A percentile compares a stretch with the other conserved stretches of the same genome.
Evolutionary conservation across 64 coral and sea anemone species (phyloP).

Genomic region (Montipora foliosa): DNA sequence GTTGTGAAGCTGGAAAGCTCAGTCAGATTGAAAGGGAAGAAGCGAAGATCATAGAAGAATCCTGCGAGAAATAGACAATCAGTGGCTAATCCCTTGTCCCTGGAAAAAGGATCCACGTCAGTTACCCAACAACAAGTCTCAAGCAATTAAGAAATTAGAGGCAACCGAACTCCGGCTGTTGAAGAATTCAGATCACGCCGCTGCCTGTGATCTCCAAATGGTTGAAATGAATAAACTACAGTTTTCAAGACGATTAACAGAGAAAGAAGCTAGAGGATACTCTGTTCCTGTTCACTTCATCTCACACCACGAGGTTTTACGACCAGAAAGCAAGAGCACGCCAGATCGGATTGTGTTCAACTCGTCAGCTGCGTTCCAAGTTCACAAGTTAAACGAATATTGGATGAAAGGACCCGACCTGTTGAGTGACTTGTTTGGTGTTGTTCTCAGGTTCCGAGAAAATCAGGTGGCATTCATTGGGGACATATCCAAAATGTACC

Average conservation of each 20-base stretch:
- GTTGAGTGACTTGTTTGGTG: conserved; percentile 79
- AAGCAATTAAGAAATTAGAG: conserved; percentile 22
- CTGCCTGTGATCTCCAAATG: conserved; percentile 53
- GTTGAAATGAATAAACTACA: conserved; percentile 46
- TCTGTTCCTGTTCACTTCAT: conserved; percentile 57
- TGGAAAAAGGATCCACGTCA: conserved; percentile 31
- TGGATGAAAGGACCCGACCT: conserved; percentile 64
- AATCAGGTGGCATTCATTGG: conserved; percentile 55
- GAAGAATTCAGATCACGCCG: conserved; percentile 37
- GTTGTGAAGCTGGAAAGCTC: conserved; percentile 52
- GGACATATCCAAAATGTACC: conserved; percentile 85
- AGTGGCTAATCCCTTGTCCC: conserved; percentile 37
- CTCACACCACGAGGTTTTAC: conserved; percentile 32
- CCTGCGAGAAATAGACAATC: conserved; percentile 3
- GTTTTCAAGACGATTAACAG: conserved; percentile 45
- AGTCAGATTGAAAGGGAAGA: conserved; percentile 53
- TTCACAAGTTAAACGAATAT: conserved; percentile 63
- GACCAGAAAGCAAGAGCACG: conserved; percentile 56
- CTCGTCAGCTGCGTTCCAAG: conserved; percentile 58
- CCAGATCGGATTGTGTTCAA: conserved; percentile 70
- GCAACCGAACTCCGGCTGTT: conserved; percentile 14
- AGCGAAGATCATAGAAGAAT: conserved; percentile 5
- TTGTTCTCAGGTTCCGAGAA: conserved; percentile 72
- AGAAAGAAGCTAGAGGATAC: conserved; percentile 23
- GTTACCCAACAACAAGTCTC: conserved; percentile 20